Evolutionary conservation across 2,113 vertebrate species (phyloP).

Genomic region (Aegithalos caudatus): DNA sequence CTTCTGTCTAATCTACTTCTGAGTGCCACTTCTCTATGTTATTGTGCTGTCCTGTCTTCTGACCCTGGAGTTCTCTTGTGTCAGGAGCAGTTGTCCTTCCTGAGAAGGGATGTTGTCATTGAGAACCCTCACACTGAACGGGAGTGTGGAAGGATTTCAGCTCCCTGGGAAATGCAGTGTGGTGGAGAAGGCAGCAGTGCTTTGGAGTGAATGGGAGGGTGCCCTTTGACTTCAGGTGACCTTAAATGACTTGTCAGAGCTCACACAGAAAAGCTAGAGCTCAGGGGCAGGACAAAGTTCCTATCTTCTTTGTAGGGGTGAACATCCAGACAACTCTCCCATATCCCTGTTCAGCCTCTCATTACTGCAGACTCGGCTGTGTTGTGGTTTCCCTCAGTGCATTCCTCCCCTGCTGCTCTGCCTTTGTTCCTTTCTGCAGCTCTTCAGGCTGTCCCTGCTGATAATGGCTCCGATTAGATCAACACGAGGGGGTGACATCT

Average conservation of each 20-base stretch:
- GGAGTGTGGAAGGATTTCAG: not conserved
- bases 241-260: not conserved
- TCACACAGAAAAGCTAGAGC: not conserved
- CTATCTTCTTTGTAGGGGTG: not conserved
- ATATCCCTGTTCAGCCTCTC: not conserved
- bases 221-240: not conserved
- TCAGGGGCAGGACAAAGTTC: not conserved
- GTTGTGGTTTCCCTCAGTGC: not conserved
- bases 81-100: not conserved
- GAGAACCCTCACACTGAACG: not conserved
- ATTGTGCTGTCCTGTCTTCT: not conserved
- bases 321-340: not conserved
- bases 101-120: not conserved
- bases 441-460: not conserved
- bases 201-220: not conserved
- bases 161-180: not conserved
- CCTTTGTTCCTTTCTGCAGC: not conserved
- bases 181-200: not conserved
- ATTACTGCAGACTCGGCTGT: not conserved
- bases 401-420: not conserved
- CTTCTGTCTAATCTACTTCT: not conserved
- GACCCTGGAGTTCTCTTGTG: not conserved
- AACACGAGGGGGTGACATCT: slow-evolving; percentile 6
- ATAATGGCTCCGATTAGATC: slow-evolving; percentile 23
- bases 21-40: not conserved